Evolutionary conservation across 1,140 invertebrate genomes (phyloP).

Genomic region (Drosophila sp.): DNA sequence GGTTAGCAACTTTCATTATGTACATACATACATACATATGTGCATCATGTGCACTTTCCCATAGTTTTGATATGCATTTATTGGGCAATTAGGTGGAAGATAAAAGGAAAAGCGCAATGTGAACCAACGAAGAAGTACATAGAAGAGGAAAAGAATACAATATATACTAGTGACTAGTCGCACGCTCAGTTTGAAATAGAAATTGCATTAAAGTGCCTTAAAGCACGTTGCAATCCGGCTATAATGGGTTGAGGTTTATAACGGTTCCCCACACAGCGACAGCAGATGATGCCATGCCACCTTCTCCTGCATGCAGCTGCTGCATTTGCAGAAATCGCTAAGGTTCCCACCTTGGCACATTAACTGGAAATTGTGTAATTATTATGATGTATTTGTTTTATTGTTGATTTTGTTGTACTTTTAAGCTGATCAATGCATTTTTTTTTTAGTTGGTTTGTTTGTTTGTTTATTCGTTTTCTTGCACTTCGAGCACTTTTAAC

Average conservation of each 20-base stretch:
- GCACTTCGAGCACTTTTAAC: slow-evolving; percentile 4
- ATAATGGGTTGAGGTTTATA: slow-evolving; percentile 13
- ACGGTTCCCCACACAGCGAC: slow-evolving; percentile 2
- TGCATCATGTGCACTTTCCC: slow-evolving; percentile 38
- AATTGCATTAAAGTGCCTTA: slow-evolving; percentile 15
- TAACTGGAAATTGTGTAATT: slow-evolving; percentile 22
- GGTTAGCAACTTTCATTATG: slow-evolving; percentile 8
- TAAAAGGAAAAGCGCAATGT: slow-evolving; percentile 49
- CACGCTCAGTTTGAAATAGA: slow-evolving; percentile 18
- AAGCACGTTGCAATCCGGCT: slow-evolving; percentile 13
- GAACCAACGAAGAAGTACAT: not conserved
- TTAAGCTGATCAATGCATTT: slow-evolving; percentile 30
- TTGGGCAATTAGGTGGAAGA: slow-evolving; percentile 39
- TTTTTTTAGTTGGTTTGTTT: not conserved
- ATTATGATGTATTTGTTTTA: not conserved
- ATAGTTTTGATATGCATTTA: slow-evolving; percentile 34
- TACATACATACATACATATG: not conserved
- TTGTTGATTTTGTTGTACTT: slow-evolving; percentile 4
- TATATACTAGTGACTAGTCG: not conserved
- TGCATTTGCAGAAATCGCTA: slow-evolving; percentile 1
- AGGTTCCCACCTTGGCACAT: slow-evolving; percentile 15
- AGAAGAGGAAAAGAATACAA: not conserved
- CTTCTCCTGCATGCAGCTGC: not conserved
- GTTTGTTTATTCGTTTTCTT: slow-evolving; percentile 13
- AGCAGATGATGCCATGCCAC: not conserved